These are phyloP conservation scores for Galerucella calmariensis DNA, from an alignment of 2,888 invertebrate species.

Conservation along the genomic window DNA sequence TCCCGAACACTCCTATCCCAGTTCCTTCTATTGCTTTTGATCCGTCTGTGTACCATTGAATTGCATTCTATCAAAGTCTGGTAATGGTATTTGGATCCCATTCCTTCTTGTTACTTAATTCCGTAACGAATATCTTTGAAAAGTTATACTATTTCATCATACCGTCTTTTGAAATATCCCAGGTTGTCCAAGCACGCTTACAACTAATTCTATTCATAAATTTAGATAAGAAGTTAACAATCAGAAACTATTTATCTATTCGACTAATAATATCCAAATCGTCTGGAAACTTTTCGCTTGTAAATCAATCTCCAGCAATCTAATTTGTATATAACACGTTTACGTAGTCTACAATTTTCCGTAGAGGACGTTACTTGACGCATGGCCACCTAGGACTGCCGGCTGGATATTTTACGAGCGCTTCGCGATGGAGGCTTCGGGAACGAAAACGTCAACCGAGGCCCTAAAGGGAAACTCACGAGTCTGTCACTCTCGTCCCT, in stretches of 20 bases:
- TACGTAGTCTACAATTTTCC: constrained; percentile 19
- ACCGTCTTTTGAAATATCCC: too few relatives aligned
- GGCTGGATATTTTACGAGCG: constrained; percentile 40
- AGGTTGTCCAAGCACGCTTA: too few relatives aligned
- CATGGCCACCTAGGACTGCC: constrained; percentile 40
- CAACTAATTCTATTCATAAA: too few relatives aligned
- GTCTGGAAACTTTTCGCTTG: not conserved
- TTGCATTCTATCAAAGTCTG: too few relatives aligned
- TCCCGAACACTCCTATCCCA: too few relatives aligned
- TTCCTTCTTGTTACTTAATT: too few relatives aligned
- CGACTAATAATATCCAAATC: not conserved
- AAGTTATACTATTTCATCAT: too few relatives aligned
- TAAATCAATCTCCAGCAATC: constrained; percentile 16
- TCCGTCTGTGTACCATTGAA: too few relatives aligned
- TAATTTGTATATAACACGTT: constrained; percentile 25
- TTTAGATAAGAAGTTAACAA: too few relatives aligned
- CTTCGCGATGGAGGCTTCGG: constrained; percentile 28
- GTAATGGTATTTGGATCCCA: too few relatives aligned
- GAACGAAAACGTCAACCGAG: constrained; percentile 32
- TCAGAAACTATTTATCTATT: not conserved
- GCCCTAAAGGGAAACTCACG: constrained; percentile 39
- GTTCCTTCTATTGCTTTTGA: too few relatives aligned
- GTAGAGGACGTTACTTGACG: constrained; percentile 33
- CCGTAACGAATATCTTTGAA: too few relatives aligned
- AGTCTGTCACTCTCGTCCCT: constrained; percentile 50